phyloP scores from a whole-genome alignment of 2,113 vertebrate species.

The Salvelinus fontinalis region DNA sequence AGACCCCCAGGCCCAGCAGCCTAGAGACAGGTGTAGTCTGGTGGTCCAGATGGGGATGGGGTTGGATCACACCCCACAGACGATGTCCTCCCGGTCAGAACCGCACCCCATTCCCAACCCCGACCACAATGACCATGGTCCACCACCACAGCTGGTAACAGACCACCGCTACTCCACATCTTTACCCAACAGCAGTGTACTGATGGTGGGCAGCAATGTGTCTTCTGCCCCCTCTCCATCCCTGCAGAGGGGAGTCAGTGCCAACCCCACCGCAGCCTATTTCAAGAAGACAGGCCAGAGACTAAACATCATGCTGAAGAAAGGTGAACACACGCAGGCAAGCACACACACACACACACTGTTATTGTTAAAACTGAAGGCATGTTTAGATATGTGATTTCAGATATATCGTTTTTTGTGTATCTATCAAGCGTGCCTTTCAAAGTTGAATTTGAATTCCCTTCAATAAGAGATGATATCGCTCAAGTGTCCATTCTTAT shows the following conservation, averaged over 20 bases:
- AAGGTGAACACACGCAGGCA: conserved; percentile 77
- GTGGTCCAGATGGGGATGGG: conserved; percentile 40
- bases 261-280: conserved; percentile 71
- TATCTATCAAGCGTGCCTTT: neutral
- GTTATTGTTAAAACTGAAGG: neutral
- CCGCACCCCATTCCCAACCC: conserved; percentile 31
- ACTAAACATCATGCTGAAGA: conserved; percentile 88
- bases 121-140: conserved; percentile 28
- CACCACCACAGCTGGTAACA: conserved; percentile 63
- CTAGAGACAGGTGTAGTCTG: conserved; percentile 65
- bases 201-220: conserved; percentile 66
- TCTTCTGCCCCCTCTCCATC: conserved; percentile 64
- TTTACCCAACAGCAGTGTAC: conserved; percentile 68
- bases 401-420: no score
- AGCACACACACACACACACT: no score
- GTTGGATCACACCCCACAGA: conserved; percentile 39
- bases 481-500: conserved; percentile 1
- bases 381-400: neutral
- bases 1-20: conserved; percentile 63
- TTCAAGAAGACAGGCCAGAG: conserved; percentile 87
- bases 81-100: conserved; percentile 64
- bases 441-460: neutral
- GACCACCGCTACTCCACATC: conserved; percentile 62
- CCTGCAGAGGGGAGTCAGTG: conserved; percentile 77
- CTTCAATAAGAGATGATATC: conserved; percentile 32